Conservation (phyloP, 2,113 vertebrate genomes). For the Thalassoma bifasciatum region DNA sequence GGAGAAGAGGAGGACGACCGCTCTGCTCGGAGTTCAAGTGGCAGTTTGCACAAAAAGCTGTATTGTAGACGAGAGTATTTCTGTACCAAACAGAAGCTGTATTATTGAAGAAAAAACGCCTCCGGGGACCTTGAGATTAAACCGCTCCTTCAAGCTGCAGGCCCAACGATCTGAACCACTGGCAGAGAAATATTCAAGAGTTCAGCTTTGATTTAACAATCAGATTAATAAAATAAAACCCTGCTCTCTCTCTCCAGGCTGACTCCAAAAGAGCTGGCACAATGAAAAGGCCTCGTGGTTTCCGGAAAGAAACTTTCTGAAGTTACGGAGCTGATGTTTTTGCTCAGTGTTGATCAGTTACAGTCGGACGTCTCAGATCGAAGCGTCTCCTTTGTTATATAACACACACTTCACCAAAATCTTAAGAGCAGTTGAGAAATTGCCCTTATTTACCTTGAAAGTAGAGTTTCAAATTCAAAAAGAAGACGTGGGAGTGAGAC, state of each 20-base stretch:
- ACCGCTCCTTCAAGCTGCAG: slow-evolving; percentile 29
- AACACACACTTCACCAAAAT: too few relatives aligned
- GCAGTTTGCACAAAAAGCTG: slow-evolving; percentile 56
- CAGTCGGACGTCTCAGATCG: neutral
- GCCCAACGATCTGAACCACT: slow-evolving; percentile 16
- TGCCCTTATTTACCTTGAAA: too few relatives aligned
- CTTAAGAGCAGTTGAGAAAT: too few relatives aligned
- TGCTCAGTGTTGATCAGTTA: neutral
- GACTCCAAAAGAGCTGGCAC: neutral
- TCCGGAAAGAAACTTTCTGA: neutral
- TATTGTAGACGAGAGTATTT: slow-evolving; percentile 43
- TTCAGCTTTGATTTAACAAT: slow-evolving; percentile 15
- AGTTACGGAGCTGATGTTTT: slow-evolving; percentile 1
- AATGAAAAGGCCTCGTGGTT: neutral
- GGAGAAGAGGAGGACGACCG: neutral
- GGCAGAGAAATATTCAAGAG: slow-evolving; percentile 10
- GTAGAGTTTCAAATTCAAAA: too few relatives aligned
- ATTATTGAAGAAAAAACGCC: slow-evolving; percentile 12
- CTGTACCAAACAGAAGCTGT: slow-evolving; percentile 21
- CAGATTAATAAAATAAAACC: neutral
- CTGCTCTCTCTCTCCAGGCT: neutral
- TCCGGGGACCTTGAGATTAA: slow-evolving; percentile 29
- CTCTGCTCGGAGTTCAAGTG: slow-evolving; percentile 61
- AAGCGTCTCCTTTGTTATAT: too few relatives aligned
- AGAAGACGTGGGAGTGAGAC: too few relatives aligned